Evolutionary conservation across 2,888 invertebrate species (phyloP).

Genomic region (Mythimna pallens): DNA sequence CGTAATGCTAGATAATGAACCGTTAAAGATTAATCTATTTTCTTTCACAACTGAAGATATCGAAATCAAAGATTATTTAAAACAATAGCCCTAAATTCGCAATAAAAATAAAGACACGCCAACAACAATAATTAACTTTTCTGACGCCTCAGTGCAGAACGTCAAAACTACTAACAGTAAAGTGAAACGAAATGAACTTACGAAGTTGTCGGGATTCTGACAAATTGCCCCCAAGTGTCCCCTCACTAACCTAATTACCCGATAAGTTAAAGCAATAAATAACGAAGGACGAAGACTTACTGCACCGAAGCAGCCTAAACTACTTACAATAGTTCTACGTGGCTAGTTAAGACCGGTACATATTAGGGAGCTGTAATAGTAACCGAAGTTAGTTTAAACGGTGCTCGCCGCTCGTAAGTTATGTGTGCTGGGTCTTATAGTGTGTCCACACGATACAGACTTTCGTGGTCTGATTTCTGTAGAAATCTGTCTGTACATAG

Average conservation of each 20-base stretch:
- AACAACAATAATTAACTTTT: slow-evolving; percentile 37
- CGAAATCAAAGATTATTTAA: no score
- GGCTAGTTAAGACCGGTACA: slow-evolving; percentile 45
- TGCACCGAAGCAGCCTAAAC: slow-evolving; percentile 41
- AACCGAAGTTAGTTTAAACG: slow-evolving; percentile 22
- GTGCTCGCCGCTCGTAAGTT: neutral
- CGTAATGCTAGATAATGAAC: no score
- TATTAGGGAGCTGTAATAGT: slow-evolving; percentile 17
- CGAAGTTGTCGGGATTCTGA: slow-evolving; percentile 75
- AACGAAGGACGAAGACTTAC: slow-evolving; percentile 64
- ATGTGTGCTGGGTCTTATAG: neutral
- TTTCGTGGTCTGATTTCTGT: no score
- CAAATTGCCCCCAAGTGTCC: slow-evolving; percentile 83
- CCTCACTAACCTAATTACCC: slow-evolving; percentile 83
- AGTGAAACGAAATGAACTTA: slow-evolving; percentile 70
- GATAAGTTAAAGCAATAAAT: slow-evolving; percentile 83
- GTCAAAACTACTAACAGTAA: slow-evolving; percentile 65
- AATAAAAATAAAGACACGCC: slow-evolving; percentile 12
- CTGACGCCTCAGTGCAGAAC: slow-evolving; percentile 45
- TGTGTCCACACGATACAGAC: no score
- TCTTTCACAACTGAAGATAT: no score
- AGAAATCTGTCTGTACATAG: no score
- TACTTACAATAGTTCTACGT: slow-evolving; percentile 41
- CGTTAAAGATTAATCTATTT: no score
- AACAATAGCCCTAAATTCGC: neutral